Evolutionary conservation across 2,888 invertebrate genomes (phyloP).

Genomic region (Heliconius ethilla): DNA sequence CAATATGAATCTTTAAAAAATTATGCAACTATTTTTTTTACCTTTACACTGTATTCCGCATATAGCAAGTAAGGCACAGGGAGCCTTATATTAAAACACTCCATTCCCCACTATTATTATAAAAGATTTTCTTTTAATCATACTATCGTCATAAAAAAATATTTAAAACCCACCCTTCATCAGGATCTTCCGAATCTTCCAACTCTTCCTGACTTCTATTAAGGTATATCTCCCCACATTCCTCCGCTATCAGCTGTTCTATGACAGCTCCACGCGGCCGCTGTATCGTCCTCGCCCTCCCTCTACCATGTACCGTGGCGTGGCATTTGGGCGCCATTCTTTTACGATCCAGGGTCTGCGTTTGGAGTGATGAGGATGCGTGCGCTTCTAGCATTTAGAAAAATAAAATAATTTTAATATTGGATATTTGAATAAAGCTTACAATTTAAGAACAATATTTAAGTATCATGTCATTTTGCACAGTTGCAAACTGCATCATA

Average conservation of each 20-base stretch:
- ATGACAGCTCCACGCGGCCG: slow-evolving; percentile 70
- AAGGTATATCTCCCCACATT: slow-evolving; percentile 71
- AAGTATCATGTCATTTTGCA: no score
- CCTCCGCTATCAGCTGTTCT: slow-evolving; percentile 75
- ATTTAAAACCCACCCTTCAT: slow-evolving; percentile 68
- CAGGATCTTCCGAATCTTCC: slow-evolving; percentile 84
- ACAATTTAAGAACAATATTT: no score
- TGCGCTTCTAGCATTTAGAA: slow-evolving; percentile 65
- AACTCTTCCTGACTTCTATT: slow-evolving; percentile 80
- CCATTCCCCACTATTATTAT: no score
- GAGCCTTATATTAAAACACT: no score
- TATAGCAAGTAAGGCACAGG: no score
- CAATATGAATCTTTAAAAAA: no score
- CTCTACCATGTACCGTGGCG: slow-evolving; percentile 72
- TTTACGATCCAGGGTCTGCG: slow-evolving; percentile 74
- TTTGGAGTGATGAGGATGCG: slow-evolving; percentile 76
- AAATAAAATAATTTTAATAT: neutral
- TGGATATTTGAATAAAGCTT: no score
- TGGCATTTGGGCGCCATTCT: slow-evolving; percentile 64
- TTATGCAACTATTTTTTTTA: no score
- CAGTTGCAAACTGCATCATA: no score
- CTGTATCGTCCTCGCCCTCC: slow-evolving; percentile 60
- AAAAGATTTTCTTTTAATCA: no score
- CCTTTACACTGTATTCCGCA: no score
- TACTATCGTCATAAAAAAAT: neutral